These are phyloP conservation scores for Ectropis crepuscularia DNA, from an alignment of 2,888 invertebrate species.

Conservation along the genomic window DNA sequence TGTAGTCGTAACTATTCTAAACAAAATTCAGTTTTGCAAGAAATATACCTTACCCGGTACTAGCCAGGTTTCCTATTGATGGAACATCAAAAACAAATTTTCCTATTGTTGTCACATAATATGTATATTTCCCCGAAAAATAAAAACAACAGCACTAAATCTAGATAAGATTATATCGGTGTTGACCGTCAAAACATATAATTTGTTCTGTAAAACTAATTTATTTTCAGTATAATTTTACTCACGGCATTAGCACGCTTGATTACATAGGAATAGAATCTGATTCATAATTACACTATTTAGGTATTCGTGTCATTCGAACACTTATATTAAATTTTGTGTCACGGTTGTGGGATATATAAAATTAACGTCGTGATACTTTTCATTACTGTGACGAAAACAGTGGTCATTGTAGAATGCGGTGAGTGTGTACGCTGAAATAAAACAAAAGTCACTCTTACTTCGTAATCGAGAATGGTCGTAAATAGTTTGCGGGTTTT, in stretches of 20 bases:
- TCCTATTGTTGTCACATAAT: no score
- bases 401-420: not conserved
- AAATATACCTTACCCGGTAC: no score
- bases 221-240: constrained; percentile 3
- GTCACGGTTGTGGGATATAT: constrained; percentile 23
- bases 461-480: not conserved
- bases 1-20: no score
- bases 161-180: no score
- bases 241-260: constrained; percentile 15
- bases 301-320: constrained; percentile 33
- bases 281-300: constrained; percentile 37
- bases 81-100: no score
- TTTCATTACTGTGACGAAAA: constrained; percentile 7
- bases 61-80: no score
- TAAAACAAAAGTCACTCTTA: constrained; percentile 3
- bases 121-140: no score
- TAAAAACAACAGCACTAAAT: no score
- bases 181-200: not conserved
- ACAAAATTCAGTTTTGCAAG: no score
- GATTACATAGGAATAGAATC: constrained; percentile 26
- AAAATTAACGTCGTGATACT: constrained; percentile 21
- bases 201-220: no score
- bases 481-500: not conserved
- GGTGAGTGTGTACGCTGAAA: constrained; percentile 9
- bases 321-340: constrained; percentile 21